phyloP scores from a whole-genome alignment of 92 coral and sea anemone species.

The Parazoanthus darwini region DNA sequence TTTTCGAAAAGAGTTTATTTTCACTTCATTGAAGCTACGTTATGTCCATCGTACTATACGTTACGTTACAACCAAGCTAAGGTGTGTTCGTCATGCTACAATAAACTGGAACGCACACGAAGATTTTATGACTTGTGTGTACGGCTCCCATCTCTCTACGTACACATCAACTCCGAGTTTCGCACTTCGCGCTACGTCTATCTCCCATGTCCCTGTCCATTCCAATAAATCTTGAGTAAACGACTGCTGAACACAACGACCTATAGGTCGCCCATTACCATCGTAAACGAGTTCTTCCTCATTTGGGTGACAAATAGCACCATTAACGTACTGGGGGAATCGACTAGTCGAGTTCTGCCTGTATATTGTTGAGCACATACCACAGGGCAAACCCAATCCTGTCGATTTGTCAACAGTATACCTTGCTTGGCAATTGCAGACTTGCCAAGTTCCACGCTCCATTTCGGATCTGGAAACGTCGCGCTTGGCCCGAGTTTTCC shows the following conservation, averaged over 20 bases:
- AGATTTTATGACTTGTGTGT: constrained; percentile 43
- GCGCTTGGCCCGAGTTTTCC: constrained; percentile 21
- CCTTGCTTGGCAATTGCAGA: constrained; percentile 17
- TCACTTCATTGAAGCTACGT: no score
- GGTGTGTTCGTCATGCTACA: neutral
- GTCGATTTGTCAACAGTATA: neutral
- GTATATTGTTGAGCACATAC: constrained; percentile 28
- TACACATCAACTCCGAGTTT: constrained; percentile 48
- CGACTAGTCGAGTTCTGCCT: constrained; percentile 29
- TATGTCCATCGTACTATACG: no score
- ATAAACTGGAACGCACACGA: constrained; percentile 39
- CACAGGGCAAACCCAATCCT: constrained; percentile 31
- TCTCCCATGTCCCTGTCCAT: constrained; percentile 43
- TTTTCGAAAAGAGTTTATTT: no score
- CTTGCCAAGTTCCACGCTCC: constrained; percentile 20
- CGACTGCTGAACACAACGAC: constrained; percentile 53
- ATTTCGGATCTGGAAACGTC: neutral
- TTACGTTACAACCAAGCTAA: no score
- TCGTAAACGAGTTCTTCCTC: constrained; percentile 19
- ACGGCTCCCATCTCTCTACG: constrained; percentile 46
- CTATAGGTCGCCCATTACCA: neutral
- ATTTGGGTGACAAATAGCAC: constrained; percentile 36
- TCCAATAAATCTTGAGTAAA: constrained; percentile 46
- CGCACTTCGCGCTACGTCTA: constrained; percentile 21
- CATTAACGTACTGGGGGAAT: constrained; percentile 30